Percentiles rank a stretch among this genome's conserved stretches.
Evolutionary conservation across 2,797 vertebrate genomes (phyloP).

Genomic region (Antennarius maculatus): DNA sequence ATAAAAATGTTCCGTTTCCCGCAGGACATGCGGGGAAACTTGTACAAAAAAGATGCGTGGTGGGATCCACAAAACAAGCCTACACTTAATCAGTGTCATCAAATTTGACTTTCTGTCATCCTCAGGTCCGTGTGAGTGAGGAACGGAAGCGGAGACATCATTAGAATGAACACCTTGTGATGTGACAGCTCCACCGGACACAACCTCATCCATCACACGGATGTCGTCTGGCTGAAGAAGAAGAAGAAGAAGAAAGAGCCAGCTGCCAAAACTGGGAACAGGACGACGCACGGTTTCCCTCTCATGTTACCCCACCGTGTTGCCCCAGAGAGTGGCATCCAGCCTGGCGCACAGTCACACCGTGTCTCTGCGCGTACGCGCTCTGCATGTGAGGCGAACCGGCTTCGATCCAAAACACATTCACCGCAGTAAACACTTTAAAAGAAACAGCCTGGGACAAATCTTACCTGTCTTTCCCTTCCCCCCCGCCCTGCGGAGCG

Average conservation of each 20-base stretch:
- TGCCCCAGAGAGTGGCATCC: constrained; percentile 21
- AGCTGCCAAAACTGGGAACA: constrained; percentile 39
- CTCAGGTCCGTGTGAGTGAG: not conserved
- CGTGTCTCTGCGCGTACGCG: not conserved
- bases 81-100: constrained; percentile 4
- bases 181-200: constrained; percentile 3
- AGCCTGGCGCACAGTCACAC: constrained; percentile 17
- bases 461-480: constrained; percentile 68
- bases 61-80: constrained; percentile 12
- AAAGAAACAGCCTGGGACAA: not conserved
- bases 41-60: constrained; percentile 1
- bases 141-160: not conserved
- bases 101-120: constrained; percentile 20
- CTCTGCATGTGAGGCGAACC: constrained; percentile 23
- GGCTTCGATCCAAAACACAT: constrained; percentile 17
- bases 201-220: constrained; percentile 29
- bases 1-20: not conserved
- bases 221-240: not conserved
- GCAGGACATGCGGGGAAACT: constrained; percentile 29
- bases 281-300: constrained; percentile 19
- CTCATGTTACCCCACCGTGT: too few relatives aligned
- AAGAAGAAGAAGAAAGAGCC: not conserved
- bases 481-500: too few relatives aligned
- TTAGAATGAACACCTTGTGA: constrained; percentile 19
- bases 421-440: constrained; percentile 25